These are phyloP conservation scores for Drosophila anomalata DNA, from an alignment of 2,888 invertebrate species.

Conservation along the genomic window DNA sequence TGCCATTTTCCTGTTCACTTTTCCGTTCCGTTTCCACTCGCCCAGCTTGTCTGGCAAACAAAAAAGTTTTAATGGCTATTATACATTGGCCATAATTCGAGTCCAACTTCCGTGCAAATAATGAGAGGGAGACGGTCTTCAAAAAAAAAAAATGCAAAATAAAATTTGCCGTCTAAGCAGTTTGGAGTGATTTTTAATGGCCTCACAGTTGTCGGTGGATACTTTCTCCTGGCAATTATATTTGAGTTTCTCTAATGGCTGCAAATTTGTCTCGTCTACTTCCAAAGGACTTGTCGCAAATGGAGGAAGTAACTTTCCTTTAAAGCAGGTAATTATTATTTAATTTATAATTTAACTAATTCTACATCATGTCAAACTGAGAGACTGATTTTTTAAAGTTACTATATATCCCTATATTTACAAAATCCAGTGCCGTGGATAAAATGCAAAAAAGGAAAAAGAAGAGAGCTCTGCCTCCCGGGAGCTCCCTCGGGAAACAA, in stretches of 20 bases:
- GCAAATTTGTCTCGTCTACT: constrained; percentile 23
- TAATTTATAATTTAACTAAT: background rate
- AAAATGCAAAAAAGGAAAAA: background rate
- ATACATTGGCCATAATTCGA: constrained; percentile 76
- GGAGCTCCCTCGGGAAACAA: background rate
- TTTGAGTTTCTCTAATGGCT: constrained; percentile 19
- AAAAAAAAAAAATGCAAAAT: constrained; percentile 51
- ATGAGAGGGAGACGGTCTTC: constrained; percentile 42
- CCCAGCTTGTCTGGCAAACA: constrained; percentile 43
- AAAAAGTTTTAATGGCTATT: constrained; percentile 71
- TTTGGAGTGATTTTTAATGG: constrained; percentile 74
- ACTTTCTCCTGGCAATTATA: constrained; percentile 37
- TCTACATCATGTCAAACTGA: no score
- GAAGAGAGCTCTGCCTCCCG: constrained; percentile 8
- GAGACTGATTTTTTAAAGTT: no score
- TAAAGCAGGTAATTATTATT: background rate
- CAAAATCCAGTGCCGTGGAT: background rate
- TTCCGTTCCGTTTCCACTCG: background rate
- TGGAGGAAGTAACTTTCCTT: background rate
- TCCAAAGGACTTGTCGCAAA: background rate
- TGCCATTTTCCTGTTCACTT: constrained; percentile 2
- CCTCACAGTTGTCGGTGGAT: constrained; percentile 41
- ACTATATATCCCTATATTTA: background rate
- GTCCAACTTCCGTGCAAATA: constrained; percentile 50
- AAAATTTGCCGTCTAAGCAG: constrained; percentile 67